Percentiles rank a stretch among this genome's conserved stretches.
Conservation (phyloP, 64 coral and sea anemone genomes). For the Actinia tenebrosa region DNA sequence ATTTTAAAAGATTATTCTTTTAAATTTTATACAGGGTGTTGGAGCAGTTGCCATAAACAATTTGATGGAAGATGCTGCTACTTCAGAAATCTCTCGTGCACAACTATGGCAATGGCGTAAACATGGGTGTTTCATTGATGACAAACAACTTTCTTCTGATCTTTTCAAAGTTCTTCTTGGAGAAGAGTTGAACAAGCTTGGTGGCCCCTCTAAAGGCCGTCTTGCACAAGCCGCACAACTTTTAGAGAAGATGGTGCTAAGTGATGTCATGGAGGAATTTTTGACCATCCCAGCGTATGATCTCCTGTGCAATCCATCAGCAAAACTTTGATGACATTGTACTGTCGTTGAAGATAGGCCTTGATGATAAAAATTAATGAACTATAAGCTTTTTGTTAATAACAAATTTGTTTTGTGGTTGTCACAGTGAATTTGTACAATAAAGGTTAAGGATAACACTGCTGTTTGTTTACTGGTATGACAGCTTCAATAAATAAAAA, state of each 20-base stretch:
- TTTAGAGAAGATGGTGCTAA: slow-evolving; percentile 83
- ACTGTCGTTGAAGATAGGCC: background rate
- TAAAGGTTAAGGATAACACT: too few relatives aligned
- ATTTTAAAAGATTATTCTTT: background rate
- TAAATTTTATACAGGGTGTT: slow-evolving; percentile 53
- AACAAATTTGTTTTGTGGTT: too few relatives aligned
- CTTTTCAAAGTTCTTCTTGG: slow-evolving; percentile 58
- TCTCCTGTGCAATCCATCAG: slow-evolving; percentile 72
- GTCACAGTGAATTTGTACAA: too few relatives aligned
- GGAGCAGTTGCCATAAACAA: slow-evolving; percentile 94
- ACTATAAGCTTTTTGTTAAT: too few relatives aligned
- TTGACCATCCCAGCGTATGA: slow-evolving; percentile 92
- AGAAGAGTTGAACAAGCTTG: slow-evolving; percentile 81
- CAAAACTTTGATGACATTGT: slow-evolving; percentile 64
- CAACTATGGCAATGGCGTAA: slow-evolving; percentile 93
- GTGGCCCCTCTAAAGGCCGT: slow-evolving; percentile 62
- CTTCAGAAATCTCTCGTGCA: slow-evolving; percentile 90
- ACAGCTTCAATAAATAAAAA: too few relatives aligned
- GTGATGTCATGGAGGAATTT: slow-evolving; percentile 87
- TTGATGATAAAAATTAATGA: too few relatives aligned
- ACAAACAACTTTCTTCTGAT: slow-evolving; percentile 50
- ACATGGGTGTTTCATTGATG: slow-evolving; percentile 56
- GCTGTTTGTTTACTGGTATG: too few relatives aligned
- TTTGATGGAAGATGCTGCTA: slow-evolving; percentile 98
- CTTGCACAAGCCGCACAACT: slow-evolving; percentile 75